Base-by-base conservation (phyloP, 1,140 invertebrate genomes). In the Drosophila rhopaloa region DNA sequence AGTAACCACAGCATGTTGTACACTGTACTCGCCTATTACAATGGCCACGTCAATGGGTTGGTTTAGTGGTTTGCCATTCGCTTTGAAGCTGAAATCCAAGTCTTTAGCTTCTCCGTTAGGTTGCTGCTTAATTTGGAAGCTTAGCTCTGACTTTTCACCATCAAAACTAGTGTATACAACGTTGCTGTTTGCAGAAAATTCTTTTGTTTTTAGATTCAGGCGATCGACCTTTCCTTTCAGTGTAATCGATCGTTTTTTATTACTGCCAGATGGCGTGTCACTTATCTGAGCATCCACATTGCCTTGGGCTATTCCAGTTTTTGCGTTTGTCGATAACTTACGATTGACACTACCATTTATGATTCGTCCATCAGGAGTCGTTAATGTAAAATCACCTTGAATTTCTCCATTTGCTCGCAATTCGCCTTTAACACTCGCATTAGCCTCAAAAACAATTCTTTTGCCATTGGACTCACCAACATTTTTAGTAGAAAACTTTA, bases 401-500 rank as follows among this genome's bases (percentile, higher is more conserved):
- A 81, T 78, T 93, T 41, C 95, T 92, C 43, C 95, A 77, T 66
- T 93, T 93, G 4, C 93, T 0, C 56, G 94, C 93, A 14, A 91
- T 9, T 93, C 57, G 5, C 94, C 94, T 29, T 93, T 85, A 0
- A 90, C 51, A 3, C 75, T 89, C 0, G 90, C 93, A 67, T 94
- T 95, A 0, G 92, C 89, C 40, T 95, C 95, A 0, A 94, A 67
- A 47, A 93, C 90, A 2, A 94, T 60, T 59, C 93, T 94, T 8
- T 94, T 85, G 0, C 92, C 92, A 2, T 93, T 68, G 2, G 93
- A 54, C 51, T 95, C 93, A 2, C 94, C 56, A 6, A 77, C 9
- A 59, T 81, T 92, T 59, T 95, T 96, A 0, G 95, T 94, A n/a
- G 95, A 94, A 1, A 96, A 37, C 3, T 93, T 92, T 0, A 93